Evolutionary conservation across 2,113 vertebrate species (phyloP).

Genomic region (Echinops telfairi): DNA sequence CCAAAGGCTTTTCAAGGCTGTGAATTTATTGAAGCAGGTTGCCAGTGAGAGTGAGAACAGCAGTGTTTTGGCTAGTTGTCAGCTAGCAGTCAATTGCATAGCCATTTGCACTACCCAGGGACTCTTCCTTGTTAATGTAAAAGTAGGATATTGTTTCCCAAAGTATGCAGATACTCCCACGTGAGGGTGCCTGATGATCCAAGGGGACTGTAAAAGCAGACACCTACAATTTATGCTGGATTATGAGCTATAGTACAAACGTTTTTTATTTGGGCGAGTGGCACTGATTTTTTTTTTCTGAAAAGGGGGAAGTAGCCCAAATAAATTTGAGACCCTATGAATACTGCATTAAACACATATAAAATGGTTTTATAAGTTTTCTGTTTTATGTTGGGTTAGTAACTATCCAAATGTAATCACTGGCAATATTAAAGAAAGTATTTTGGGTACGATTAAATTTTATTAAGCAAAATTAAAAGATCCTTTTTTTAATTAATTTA

Average conservation of each 20-base stretch:
- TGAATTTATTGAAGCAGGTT: background rate
- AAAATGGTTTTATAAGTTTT: conserved; percentile 22
- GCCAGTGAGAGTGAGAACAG: background rate
- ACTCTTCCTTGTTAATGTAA: background rate
- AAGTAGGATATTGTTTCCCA: background rate
- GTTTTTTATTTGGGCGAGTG: too few relatives aligned
- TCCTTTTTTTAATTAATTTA: conserved; percentile 41
- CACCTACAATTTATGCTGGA: too few relatives aligned
- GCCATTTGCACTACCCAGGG: background rate
- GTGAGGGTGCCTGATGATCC: too few relatives aligned
- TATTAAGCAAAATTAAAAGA: conserved; percentile 58
- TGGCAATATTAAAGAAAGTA: conserved; percentile 6
- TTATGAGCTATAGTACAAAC: too few relatives aligned
- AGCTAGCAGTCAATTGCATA: background rate
- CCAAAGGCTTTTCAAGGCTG: background rate
- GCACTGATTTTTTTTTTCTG: too few relatives aligned
- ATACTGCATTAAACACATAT: background rate
- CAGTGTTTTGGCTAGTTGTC: background rate
- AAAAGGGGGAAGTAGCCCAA: too few relatives aligned
- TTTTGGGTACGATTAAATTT: conserved; percentile 58
- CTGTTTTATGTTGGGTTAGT: conserved; percentile 48
- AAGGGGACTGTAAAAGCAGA: too few relatives aligned
- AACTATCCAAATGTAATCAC: conserved; percentile 61
- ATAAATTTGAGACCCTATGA: too few relatives aligned
- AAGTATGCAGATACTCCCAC: too few relatives aligned